These are phyloP conservation scores for Melitaea athalia DNA, from an alignment of 2,888 invertebrate genomes.

Conservation along the genomic window DNA sequence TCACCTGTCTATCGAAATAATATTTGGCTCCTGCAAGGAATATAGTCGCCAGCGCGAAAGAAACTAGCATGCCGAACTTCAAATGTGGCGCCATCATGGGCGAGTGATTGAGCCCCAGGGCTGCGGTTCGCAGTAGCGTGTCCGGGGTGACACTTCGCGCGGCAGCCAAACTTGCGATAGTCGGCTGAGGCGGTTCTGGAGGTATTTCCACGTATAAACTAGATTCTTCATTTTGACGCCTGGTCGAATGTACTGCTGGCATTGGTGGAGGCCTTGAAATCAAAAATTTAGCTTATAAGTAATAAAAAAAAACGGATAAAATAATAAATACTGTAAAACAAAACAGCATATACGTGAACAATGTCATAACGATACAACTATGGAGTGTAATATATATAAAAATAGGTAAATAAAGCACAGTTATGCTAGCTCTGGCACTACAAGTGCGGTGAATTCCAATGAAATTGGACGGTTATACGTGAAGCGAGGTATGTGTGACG, in stretches of 20 bases:
- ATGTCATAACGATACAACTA: neutral
- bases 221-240: conserved; percentile 66
- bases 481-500: neutral
- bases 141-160: conserved; percentile 76
- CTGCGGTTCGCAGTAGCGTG: conserved; percentile 72
- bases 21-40: conserved; percentile 88
- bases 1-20: conserved; percentile 86
- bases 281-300: neutral
- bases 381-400: neutral
- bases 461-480: neutral
- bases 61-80: conserved; percentile 88
- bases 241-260: conserved; percentile 59
- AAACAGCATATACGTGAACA: too few species aligned
- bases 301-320: neutral
- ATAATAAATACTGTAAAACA: neutral
- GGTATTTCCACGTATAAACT: conserved; percentile 76
- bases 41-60: conserved; percentile 86
- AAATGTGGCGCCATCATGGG: conserved; percentile 82
- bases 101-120: conserved; percentile 70
- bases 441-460: neutral
- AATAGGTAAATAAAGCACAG: neutral
- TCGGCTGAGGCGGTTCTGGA: conserved; percentile 66
- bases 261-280: conserved; percentile 57
- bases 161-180: conserved; percentile 73
- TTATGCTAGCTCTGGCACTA: neutral